Base-by-base conservation (phyloP, 2,888 invertebrate species). In the Eupithecia insigniata region DNA sequence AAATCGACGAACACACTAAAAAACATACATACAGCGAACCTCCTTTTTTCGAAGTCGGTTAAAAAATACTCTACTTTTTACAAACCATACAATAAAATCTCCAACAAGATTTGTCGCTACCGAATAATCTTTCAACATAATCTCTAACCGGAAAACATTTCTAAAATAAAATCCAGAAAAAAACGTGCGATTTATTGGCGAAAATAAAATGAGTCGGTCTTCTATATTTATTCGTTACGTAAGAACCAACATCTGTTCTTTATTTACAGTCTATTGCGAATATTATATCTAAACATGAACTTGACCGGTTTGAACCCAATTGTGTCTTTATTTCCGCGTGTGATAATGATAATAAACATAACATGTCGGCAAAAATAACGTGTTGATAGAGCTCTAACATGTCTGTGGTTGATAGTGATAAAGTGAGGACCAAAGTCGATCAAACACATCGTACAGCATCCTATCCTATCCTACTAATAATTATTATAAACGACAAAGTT, bases 111-210 rank as follows among this genome's bases (percentile, higher is more conserved):
- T 18, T 60, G 8, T 60, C 60, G 8, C 34, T 12, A n/a, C n/a
- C 62, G 16, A 22, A 16, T 5, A 12, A 62, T 34, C n/a, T 18
- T 34, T 26, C 64, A 60, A 58, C 64, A 67, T 32, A 62, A 70
- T 73, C 66, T 70, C 43, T 67, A 39, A 58, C 46, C 64, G 72
- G 51, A 30, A 51, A 67, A 67, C 64, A 55, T 67, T 70, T 69
- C 51, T 43, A 30, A 69, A 69, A 69, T 73, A 72, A 69, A n/a
- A 66, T 58, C 55, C 14, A 34, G 10, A 51, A 39, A 58, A 61
- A 64, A 26, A 34, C 55, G 32, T 36, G 64, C 55, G 22, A 73
- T 73, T 73, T 73, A 70, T 70, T 22, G 2, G 58, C 61, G 36
- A 36, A 67, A 69, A 66, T 55, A 66, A 55, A 30, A 67, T 72